Evolutionary conservation across 2,797 vertebrate genomes (phyloP).

Genomic region (Pogoniulus pusillus): DNA sequence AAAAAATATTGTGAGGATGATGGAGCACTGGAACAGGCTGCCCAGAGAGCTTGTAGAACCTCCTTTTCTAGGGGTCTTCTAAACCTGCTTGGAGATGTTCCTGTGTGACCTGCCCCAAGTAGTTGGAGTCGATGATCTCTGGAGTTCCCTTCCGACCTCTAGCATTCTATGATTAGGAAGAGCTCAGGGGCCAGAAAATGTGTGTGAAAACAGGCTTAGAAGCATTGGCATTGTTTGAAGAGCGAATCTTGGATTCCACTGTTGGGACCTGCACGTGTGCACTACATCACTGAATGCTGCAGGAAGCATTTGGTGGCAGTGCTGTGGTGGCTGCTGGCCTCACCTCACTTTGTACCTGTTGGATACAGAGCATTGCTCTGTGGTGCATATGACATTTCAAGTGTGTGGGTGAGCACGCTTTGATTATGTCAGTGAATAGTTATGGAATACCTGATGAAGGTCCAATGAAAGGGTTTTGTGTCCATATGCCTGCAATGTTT

Average conservation of each 20-base stretch:
- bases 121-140: too few relatives aligned
- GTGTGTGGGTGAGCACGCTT: neutral
- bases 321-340: neutral
- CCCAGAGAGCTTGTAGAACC: too few relatives aligned
- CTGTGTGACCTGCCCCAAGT: too few relatives aligned
- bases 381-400: neutral
- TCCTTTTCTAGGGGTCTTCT: too few relatives aligned
- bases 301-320: neutral
- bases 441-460: neutral
- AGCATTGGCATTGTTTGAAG: neutral
- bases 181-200: neutral
- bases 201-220: neutral
- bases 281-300: neutral
- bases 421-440: neutral
- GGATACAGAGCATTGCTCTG: rapidly evolving
- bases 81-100: too few relatives aligned
- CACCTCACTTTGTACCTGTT: neutral
- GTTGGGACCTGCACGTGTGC: neutral
- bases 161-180: neutral
- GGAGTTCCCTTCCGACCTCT: too few relatives aligned
- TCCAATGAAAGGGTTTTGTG: neutral
- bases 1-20: too few relatives aligned
- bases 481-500: neutral
- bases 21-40: too few relatives aligned
- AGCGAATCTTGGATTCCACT: neutral